Evolutionary conservation across 2,888 invertebrate genomes (phyloP), one percentile per base, ranked within the genome.

Genomic region (Cheilosia pagana): DNA sequence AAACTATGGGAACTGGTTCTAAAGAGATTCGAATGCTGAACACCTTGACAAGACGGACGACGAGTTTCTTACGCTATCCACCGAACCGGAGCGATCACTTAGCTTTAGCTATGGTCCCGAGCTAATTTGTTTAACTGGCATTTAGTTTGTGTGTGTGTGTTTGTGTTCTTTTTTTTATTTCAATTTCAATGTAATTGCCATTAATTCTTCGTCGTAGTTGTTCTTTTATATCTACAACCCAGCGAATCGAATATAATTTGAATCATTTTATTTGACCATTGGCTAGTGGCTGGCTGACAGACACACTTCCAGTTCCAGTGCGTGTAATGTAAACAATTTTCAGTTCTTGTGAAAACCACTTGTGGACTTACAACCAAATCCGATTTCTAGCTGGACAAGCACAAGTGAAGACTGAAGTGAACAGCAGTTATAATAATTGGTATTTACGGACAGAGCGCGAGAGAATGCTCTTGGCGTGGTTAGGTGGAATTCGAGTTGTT

Each of bases 1-100:
- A 75, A 87, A 81, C 76, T 76, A 77, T 71, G 52, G 45, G 67
- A 86, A 86, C 86, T 86, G 82, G 86, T 86, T 86, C 81, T 86
- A 39, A 45, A 71, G 43, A 70, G 59, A 72, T 79, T 87, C 72
- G 87, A 87, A 82, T 82, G 87, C 86, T 81, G 87, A 86, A 87
- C 82, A 86, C 87, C 87, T 87, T 87, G 87, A 82, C 86, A 81
- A 86, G 67, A 43, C 70, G 68, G 67, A 43, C 70, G 68, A 81
- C 86, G 50, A 62, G 82, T 78, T 78, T 78, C 63, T 55, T 53
- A 63, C 52, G 52, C 72, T 39, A 59, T 74, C 25, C 68, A 57
- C 16, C 63, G 60, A 48, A 81, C 65, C 65, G 45, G 57, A 76
- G 65, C 72, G 62, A 67, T 77, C 72, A 60, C 63, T 76, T 76